Percentiles rank a stretch among this genome's conserved stretches.
Evolutionary conservation across 2,113 vertebrate genomes (phyloP).

Genomic region (Jaculus jaculus): DNA sequence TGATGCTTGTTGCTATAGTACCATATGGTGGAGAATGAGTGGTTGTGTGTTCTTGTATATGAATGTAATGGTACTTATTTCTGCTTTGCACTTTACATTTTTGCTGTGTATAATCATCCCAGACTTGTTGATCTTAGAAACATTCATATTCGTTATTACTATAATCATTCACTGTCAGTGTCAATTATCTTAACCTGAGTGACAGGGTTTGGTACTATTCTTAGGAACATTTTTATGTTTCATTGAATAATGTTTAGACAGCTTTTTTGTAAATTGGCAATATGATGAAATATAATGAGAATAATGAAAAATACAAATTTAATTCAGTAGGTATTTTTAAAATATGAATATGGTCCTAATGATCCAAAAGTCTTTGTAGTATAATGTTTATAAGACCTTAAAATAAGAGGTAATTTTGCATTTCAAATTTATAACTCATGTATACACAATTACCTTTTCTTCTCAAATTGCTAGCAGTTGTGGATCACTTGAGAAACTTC

Average conservation of each 20-base stretch:
- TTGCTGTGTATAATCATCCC: neutral
- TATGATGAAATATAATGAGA: neutral
- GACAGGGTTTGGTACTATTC: conserved; percentile 1
- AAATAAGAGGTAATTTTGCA: conserved; percentile 12
- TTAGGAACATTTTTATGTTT: conserved; percentile 22
- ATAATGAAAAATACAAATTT: conserved; percentile 43
- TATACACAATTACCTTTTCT: conserved; percentile 4
- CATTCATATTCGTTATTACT: neutral
- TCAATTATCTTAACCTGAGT: neutral
- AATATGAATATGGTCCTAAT: neutral
- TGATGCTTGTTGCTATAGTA: neutral
- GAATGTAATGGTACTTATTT: conserved; percentile 17
- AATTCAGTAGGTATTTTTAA: neutral
- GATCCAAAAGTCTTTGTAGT: neutral
- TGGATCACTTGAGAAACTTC: neutral
- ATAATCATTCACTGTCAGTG: neutral
- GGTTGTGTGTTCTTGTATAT: neutral
- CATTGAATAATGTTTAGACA: neutral
- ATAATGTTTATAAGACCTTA: neutral
- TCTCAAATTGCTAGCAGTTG: neutral
- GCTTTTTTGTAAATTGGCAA: conserved; percentile 26
- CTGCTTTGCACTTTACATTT: neutral
- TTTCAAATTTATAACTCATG: neutral
- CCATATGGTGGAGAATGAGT: neutral
- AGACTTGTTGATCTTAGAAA: neutral